Evolutionary conservation across 2,888 invertebrate genomes (phyloP), one percentile per base, ranked within the genome.

Genomic region (Pristionchus japonicus): DNA sequence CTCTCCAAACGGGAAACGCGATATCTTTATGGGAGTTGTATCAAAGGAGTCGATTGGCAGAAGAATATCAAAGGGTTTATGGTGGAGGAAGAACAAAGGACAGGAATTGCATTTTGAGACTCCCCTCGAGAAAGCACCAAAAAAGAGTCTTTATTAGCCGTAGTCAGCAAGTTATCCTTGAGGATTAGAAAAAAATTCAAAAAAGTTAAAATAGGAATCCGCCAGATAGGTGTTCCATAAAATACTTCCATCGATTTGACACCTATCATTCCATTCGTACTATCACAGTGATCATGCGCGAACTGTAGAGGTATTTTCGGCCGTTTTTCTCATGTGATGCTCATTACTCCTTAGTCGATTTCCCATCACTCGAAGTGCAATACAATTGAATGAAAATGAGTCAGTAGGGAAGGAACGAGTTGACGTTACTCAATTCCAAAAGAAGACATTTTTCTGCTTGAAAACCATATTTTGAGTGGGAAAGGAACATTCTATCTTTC

Each of bases 331-430:
- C 77, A 77, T 77, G 77, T 77, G 77, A 77, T 77, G 77, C 13
- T 77, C 77, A 77, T 77, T 47, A 77, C 77, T 77, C 77, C 57
- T 77, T 77, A 77, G 23, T 77, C 77, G 77, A 77, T 77, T 77
- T 77, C 77, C 43, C 77, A 77, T 77, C 77, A 77, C 77, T 27
- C 43, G 77, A 77, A 40, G 74, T 27, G 27, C 77, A 47, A 77
- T 20, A 20, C 47, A 47, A 77, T 77, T 77, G 43, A 77, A 77
- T 43, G 43, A 15, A 57, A 43, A 77, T 77, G 77, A 77, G 6
- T 47, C 77, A 77, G 40, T n/a, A 23, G 23, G 23, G 47, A 43
- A 43, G 11, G 77, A 37, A 40, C 37, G 43, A 77, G 43, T 20
- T 4, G 31, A n/a, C 20, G 31, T 17, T 31, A 64, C 31, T 64